Evolutionary conservation across 2,797 vertebrate genomes (phyloP), one percentile per base, ranked within the genome.

Genomic region (Hydrocynus forskahlii): DNA sequence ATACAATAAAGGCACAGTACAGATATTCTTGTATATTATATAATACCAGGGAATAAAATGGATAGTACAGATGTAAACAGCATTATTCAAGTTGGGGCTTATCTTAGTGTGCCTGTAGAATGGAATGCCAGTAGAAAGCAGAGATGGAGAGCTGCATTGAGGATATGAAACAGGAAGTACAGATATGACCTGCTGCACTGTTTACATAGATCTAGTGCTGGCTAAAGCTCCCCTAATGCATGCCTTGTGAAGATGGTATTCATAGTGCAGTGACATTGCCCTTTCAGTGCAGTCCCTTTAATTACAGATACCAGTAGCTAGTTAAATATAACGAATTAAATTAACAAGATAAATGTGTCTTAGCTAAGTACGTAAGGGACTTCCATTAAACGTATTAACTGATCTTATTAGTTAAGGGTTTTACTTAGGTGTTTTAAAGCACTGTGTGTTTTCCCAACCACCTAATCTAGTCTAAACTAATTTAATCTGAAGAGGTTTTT

Each of bases 201-300:
- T 83, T 72, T 75, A 80, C 43, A 55, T 70, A 64, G 76, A 43
- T 40, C 55, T 23, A 19, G 68, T 57, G 54, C 73, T 64, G 72
- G 78, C n/a, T 67, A 73, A 75, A 64, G 71, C 71, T 75, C 40
- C 19, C 3, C 10, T 74, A 71, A 66, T 78, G 55, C 78, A 75
- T 50, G 2, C 52, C 80, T 75, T 78, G 75, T 67, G 75, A 55
- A 75, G 55, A 38, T 67, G 75, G 76, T 79, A 81, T 81, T 81
- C 45, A 83, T 78, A 73, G 75, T 75, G 57, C 74, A 83, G 25
- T 70, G 64, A 60, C 9, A 52, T 35, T 76, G 57, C 48, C 71
- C 76, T 80, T 67, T 57, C 38, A 79, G 59, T 54, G 74, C 67
- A 76, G 48, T 72, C n/a, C 13, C 67, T 70, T 76, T 77, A 77